Conservation (phyloP, 2,113 vertebrate genomes). For the Balaeniceps rex region DNA sequence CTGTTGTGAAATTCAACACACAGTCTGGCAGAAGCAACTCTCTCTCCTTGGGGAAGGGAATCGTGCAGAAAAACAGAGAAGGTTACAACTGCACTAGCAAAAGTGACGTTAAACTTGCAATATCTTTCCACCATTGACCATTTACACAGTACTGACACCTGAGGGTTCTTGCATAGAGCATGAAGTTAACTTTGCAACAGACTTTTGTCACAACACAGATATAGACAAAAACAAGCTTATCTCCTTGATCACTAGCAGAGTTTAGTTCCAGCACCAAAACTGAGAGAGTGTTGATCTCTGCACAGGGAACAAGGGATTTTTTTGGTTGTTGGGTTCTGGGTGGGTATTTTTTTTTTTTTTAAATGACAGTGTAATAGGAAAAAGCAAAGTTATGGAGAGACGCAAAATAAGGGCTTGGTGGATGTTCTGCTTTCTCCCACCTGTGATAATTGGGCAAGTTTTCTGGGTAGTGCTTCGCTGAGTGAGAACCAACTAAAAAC, state of each 20-base stretch:
- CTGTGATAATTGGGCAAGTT: not conserved
- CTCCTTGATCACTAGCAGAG: not conserved
- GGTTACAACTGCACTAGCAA: not conserved
- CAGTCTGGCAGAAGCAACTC: not conserved
- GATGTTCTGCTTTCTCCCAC: not conserved
- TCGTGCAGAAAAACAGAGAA: not conserved
- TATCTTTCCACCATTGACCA: not conserved
- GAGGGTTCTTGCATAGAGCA: not conserved
- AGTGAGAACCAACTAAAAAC: not conserved
- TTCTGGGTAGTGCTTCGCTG: not conserved
- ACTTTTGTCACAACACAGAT: not conserved
- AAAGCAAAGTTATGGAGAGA: not conserved
- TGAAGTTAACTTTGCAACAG: not conserved
- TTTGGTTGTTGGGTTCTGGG: not conserved
- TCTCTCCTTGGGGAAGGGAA: not conserved
- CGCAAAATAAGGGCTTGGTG: not conserved
- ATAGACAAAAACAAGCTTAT: not conserved
- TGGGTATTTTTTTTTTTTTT: not conserved
- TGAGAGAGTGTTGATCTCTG: not conserved
- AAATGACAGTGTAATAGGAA: not conserved
- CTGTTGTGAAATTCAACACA: not conserved
- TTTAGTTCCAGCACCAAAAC: not conserved
- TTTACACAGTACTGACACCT: not conserved
- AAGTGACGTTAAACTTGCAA: not conserved
- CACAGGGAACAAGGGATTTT: not conserved